These are phyloP conservation scores for Pangasius macronema DNA, from an alignment of 2,797 vertebrate genomes.

Conservation along the genomic window DNA sequence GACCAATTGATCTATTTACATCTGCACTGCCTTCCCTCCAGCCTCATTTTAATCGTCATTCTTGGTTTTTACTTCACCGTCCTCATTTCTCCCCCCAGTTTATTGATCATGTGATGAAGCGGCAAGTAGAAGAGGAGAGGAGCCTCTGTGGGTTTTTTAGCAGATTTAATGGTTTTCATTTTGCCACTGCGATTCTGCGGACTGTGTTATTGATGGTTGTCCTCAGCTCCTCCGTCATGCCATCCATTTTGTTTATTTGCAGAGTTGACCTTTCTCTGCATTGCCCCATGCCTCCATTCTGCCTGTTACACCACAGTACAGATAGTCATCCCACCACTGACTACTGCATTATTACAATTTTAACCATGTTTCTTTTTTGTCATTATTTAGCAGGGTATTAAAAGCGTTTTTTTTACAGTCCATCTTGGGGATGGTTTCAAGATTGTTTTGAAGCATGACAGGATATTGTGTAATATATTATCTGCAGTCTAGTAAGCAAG, in stretches of 20 bases:
- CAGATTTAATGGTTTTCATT: slow-evolving; percentile 57
- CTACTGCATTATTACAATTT: not conserved
- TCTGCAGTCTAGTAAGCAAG: not conserved
- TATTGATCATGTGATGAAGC: slow-evolving; percentile 53
- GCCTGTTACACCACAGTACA: not conserved
- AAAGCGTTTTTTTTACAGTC: not conserved
- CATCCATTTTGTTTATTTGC: slow-evolving; percentile 55
- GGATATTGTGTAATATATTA: not conserved
- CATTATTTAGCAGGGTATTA: not conserved
- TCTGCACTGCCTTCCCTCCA: slow-evolving; percentile 37
- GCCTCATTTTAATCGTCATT: slow-evolving; percentile 51
- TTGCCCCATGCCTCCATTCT: slow-evolving; percentile 9
- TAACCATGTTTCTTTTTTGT: not conserved
- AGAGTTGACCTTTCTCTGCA: slow-evolving; percentile 36
- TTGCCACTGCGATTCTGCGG: slow-evolving; percentile 40
- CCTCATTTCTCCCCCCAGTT: slow-evolving; percentile 32
- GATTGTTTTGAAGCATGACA: not conserved
- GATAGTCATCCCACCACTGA: not conserved
- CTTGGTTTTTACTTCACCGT: slow-evolving; percentile 50
- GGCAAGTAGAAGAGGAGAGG: slow-evolving; percentile 36
- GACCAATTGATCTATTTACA: slow-evolving; percentile 29
- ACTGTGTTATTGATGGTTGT: slow-evolving; percentile 50
- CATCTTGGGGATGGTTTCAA: not conserved
- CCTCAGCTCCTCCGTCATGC: slow-evolving; percentile 44
- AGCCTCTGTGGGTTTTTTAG: slow-evolving; percentile 39